A percentile compares a stretch with the other conserved stretches of the same genome.
These are phyloP conservation scores for Sorex fumeus DNA, from an alignment of 2,113 vertebrate species.

Conservation along the genomic window DNA sequence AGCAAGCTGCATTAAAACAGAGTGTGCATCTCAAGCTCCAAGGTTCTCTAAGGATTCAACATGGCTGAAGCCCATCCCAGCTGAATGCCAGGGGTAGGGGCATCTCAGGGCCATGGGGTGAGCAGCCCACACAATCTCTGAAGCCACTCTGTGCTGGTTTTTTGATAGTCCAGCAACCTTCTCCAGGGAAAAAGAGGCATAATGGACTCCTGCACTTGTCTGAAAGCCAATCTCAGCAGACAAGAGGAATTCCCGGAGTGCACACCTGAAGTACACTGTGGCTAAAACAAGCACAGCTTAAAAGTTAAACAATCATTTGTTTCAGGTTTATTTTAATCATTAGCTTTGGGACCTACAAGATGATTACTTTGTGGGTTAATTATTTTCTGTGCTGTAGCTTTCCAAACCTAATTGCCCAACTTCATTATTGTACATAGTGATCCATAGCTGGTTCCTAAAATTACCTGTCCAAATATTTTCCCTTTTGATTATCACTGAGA, in stretches of 20 bases:
- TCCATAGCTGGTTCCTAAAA: slow-evolving; percentile 52
- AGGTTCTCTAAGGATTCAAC: slow-evolving; percentile 83
- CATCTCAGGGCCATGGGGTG: neutral
- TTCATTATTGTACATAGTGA: slow-evolving; percentile 56
- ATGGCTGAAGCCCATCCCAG: slow-evolving; percentile 76
- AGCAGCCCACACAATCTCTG: slow-evolving; percentile 20
- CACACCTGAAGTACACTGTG: slow-evolving; percentile 55
- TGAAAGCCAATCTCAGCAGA: slow-evolving; percentile 33
- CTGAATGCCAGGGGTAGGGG: neutral
- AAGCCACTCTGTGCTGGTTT: slow-evolving; percentile 48
- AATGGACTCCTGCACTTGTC: slow-evolving; percentile 8
- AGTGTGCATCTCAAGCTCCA: slow-evolving; percentile 62
- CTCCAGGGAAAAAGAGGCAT: slow-evolving; percentile 65
- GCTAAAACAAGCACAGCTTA: slow-evolving; percentile 81
- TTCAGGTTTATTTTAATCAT: slow-evolving; percentile 79
- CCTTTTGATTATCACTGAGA: slow-evolving; percentile 63
- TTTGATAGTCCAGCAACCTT: slow-evolving; percentile 67
- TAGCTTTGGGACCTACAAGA: slow-evolving; percentile 82
- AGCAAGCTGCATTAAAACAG: slow-evolving; percentile 76
- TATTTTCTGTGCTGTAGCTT: slow-evolving; percentile 70
- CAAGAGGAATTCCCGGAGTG: slow-evolving; percentile 48
- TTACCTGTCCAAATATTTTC: slow-evolving; percentile 74
- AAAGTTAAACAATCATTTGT: slow-evolving; percentile 84
- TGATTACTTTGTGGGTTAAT: slow-evolving; percentile 76
- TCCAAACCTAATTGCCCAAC: slow-evolving; percentile 71